These are phyloP conservation scores for Fragum fragum DNA, from an alignment of 2,888 invertebrate genomes.

Conservation along the genomic window DNA sequence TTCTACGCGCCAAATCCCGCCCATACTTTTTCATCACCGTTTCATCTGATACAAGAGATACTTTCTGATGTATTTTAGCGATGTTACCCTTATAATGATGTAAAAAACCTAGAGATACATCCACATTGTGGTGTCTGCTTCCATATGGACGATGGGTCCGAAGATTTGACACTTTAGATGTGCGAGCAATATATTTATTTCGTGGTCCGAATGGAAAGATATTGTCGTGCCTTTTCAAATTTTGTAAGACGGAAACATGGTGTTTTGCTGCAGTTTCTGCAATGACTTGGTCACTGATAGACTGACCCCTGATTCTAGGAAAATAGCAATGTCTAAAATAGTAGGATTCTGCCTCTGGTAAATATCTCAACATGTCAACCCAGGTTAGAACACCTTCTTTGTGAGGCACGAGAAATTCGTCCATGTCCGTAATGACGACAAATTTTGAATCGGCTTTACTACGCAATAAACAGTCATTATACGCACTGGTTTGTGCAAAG, in stretches of 20 bases:
- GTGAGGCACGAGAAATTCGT: conserved; percentile 1
- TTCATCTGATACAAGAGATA: too few species aligned
- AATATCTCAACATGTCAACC: not conserved
- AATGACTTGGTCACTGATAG: too few species aligned
- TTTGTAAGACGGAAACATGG: too few species aligned
- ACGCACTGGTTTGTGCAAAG: not conserved
- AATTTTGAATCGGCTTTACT: not conserved
- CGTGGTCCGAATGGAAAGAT: not conserved
- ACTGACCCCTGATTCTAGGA: too few species aligned
- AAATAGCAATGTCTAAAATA: not conserved
- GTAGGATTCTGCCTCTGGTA: conserved; percentile 5
- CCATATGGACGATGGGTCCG: not conserved
- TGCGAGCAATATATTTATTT: not conserved
- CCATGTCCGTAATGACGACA: conserved; percentile 2
- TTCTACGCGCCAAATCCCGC: too few species aligned
- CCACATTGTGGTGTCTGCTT: not conserved
- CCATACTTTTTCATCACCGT: too few species aligned
- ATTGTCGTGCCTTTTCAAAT: too few species aligned
- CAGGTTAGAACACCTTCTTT: not conserved
- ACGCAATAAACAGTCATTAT: conserved; percentile 11
- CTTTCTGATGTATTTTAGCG: too few species aligned
- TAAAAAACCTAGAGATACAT: not conserved
- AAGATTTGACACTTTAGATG: not conserved
- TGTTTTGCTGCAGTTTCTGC: too few species aligned
- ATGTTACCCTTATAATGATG: not conserved